Base-by-base conservation (phyloP, 2,797 vertebrate species). In the Tinamus major region DNA sequence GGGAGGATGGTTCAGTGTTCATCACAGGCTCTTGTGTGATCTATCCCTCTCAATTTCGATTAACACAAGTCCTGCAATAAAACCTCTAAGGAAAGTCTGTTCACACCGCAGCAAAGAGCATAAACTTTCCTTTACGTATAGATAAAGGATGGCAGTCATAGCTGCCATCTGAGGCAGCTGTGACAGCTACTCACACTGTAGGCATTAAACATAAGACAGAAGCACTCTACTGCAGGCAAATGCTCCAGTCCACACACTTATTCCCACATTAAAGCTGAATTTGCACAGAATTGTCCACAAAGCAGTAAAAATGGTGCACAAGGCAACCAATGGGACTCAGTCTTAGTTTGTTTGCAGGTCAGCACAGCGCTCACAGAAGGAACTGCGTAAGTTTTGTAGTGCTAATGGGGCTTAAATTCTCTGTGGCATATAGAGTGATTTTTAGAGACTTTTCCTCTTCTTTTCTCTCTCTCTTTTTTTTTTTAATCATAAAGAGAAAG, bases 401-500 rank as follows among this genome's bases (percentile, higher is more conserved):
- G 29, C n/a, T 87, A 53, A 26, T 33, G 82, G 33, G 55, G 42
- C 62, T 59, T 72, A 85, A 89, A 63, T 87, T 68, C 39, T 69
- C 65, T 85, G 6, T 68, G 15, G 51, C 59, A 87, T 53, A 72
- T 35, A 74, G 14, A 71, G 44, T 12, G 13, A 37, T 41, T 58
- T 92, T 78, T 92, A 89, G 92, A 85, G 90, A 2, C 13, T 87
- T 89, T 83, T 78, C 49, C 55, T 87, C 63, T 26, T 4, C 4
- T 64, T 49, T 70, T 51, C 35, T 35, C 35, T 35, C 35, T 35
- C 35, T 35, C 35, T 35, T 33, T 84, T 85, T 48, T 42, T 67
- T 93, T 78, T 4, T 12, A 37, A 56, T 92, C 59, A 41, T 71
- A 83, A 94, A 94, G 62, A 80, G 82, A 64, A 92, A 89, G 87